Conservation (phyloP, 2,797 vertebrate genomes). For the Peromyscus attwateri region DNA sequence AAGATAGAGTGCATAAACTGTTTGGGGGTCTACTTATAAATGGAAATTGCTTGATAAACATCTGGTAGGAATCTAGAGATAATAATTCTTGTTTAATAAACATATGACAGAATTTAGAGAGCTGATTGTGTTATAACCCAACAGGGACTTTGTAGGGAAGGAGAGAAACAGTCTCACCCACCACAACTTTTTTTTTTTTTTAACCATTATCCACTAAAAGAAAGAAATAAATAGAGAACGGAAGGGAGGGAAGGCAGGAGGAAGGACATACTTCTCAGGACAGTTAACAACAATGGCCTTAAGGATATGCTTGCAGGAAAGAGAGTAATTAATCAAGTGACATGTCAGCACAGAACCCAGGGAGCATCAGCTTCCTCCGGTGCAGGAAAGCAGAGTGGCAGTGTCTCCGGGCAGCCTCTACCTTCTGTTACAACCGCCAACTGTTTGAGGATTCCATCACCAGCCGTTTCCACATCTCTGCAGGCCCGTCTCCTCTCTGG, state of each 20-base stretch:
- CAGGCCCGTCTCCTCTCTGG: neutral
- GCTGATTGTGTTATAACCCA: neutral
- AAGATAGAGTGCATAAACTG: neutral
- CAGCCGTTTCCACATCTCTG: neutral
- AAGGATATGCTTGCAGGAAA: neutral
- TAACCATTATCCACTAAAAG: neutral
- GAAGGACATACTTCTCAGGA: neutral
- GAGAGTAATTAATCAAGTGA: neutral
- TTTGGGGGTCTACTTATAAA: conserved; percentile 10
- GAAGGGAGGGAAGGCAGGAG: neutral
- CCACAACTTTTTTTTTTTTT: neutral
- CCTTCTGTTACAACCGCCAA: neutral
- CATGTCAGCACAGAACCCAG: neutral
- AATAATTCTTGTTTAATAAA: neutral
- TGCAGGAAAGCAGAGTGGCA: neutral
- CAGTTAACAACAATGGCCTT: neutral
- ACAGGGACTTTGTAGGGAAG: neutral
- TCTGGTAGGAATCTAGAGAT: neutral
- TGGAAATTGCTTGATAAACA: neutral
- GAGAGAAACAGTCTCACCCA: neutral
- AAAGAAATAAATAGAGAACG: neutral
- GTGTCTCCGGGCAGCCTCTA: neutral
- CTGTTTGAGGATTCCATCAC: neutral
- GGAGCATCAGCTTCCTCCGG: neutral
- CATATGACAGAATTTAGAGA: neutral